Evolutionary conservation across 2,113 vertebrate species (phyloP).

Genomic region (Thymallus thymallus): DNA sequence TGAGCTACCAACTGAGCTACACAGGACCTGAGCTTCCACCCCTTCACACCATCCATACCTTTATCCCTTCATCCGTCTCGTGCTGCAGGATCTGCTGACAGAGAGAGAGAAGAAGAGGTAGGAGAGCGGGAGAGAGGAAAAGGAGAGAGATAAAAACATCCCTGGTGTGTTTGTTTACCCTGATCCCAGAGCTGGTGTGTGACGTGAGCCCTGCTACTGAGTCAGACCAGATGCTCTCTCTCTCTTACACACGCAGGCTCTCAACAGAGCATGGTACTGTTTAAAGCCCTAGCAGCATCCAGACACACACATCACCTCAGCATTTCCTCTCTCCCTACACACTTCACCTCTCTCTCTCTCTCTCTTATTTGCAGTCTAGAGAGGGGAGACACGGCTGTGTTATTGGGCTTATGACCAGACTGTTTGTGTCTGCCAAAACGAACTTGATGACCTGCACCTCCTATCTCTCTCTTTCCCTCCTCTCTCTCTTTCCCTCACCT

Average conservation of each 20-base stretch:
- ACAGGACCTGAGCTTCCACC: neutral
- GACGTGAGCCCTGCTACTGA: too few relatives aligned
- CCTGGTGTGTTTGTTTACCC: slow-evolving; percentile 10
- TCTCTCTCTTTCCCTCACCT: neutral
- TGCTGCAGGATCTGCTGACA: slow-evolving; percentile 12
- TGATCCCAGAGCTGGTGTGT: slow-evolving; percentile 9
- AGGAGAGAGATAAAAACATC: slow-evolving; percentile 27
- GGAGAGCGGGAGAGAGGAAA: neutral
- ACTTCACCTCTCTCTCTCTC: neutral
- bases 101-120: neutral
- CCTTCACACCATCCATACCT: too few relatives aligned
- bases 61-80: slow-evolving; percentile 3
- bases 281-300: too few relatives aligned
- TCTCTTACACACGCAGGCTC: neutral
- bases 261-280: slow-evolving; percentile 7
- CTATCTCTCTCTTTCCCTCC: neutral
- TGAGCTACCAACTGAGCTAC: neutral
- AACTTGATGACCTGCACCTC: slow-evolving; percentile 26
- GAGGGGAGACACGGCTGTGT: neutral
- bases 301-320: neutral
- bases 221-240: neutral
- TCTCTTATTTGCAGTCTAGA: neutral
- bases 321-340: neutral
- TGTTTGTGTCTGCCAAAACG: slow-evolving; percentile 3
- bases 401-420: neutral